Base-by-base conservation (phyloP, 2,888 invertebrate species). In the Sylvicola fuscatus region DNA sequence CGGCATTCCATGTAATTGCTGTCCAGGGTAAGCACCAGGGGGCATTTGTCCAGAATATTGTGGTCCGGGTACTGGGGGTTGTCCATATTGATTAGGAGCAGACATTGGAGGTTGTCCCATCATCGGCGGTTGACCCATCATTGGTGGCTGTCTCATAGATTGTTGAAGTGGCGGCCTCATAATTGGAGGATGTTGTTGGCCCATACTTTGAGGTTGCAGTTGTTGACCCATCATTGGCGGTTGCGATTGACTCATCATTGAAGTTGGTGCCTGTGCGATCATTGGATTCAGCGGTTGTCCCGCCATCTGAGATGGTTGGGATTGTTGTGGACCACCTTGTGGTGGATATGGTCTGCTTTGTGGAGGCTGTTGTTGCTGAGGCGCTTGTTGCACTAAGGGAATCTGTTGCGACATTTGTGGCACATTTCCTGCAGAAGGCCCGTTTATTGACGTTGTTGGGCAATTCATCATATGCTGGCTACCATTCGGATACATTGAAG, bases 21-120 rank as follows among this genome's bases (percentile, higher is more conserved):
- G 29, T 6, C 21, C 21, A 21, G 21, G 21, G 5, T n/a, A n/a
- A n/a, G 40, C 39, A 5, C 32, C 40, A 29, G 37, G 40, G n/a
- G n/a, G n/a, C n/a, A n/a, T n/a, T 38, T 41, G 39, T 1, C 29
- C 29, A 36, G 50, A 42, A 8, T 46, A 46, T 44, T 47, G 45
- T 32, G 49, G 51, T 26, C 26, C 12, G 3, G 3, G 34, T 49
- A 32, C 64, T 72, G 27, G 81, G 81, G 52, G 58, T 82, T 43
- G 70, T 80, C 54, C 21, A 21, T 21, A 21, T 21, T 21, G 21
- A 21, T 21, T 21, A 8, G 4, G 21, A 21, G 4, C 8, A 6
- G 21, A 8, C 4, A 21, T 21, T 21, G 21, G 21, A 6, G 4
- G 21, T 21, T 21, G 21, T 21, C 21, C 21, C 4, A 4, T 8